These are phyloP conservation scores for Fabriciana adippe DNA, from an alignment of 2,888 invertebrate species.

Conservation along the genomic window DNA sequence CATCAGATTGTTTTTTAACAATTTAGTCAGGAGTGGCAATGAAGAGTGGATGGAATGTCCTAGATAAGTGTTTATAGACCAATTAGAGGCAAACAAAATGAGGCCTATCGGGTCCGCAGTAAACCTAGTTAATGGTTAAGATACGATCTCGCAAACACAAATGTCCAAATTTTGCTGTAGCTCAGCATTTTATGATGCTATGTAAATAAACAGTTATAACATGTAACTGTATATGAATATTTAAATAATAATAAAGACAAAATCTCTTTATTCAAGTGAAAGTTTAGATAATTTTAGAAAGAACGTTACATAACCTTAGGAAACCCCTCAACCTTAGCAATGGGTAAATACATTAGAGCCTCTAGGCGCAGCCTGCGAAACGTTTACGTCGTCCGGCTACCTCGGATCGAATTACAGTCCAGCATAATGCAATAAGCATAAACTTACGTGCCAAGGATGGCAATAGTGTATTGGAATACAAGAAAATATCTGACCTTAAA, in stretches of 20 bases:
- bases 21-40: conserved; percentile 59
- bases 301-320: conserved; percentile 3
- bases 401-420: conserved; percentile 36
- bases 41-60: conserved; percentile 57
- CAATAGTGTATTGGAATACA: conserved; percentile 3
- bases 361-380: conserved; percentile 23
- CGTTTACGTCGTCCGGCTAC: conserved; percentile 33
- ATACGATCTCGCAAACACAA: conserved; percentile 50
- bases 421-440: conserved; percentile 36
- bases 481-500: neutral
- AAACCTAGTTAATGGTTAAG: conserved; percentile 62
- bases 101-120: conserved; percentile 57
- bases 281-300: neutral
- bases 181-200: conserved; percentile 17
- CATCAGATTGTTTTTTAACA: conserved; percentile 53
- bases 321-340: conserved; percentile 12
- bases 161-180: conserved; percentile 25
- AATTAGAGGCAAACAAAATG: conserved; percentile 69
- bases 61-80: conserved; percentile 73
- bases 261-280: neutral
- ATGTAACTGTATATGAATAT: neutral
- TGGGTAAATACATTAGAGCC: conserved; percentile 18
- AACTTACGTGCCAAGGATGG: conserved; percentile 22
- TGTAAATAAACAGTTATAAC: neutral
- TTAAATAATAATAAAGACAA: neutral